Percentiles rank a stretch among this genome's conserved stretches.
Evolutionary conservation across 2,113 vertebrate genomes (phyloP).

Genomic region (Lathamus discolor): DNA sequence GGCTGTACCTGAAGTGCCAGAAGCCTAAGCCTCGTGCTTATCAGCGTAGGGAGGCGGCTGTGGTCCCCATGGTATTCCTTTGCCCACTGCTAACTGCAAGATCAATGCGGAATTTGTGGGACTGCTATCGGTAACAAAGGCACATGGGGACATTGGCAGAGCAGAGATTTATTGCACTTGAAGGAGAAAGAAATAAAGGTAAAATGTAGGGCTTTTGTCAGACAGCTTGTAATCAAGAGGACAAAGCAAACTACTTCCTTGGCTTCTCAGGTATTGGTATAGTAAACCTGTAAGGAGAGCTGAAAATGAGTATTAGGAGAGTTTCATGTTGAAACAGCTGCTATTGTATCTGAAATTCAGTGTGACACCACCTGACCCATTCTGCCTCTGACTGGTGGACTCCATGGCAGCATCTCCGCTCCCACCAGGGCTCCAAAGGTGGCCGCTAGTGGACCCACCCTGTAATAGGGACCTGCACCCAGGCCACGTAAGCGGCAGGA

Average conservation of each 20-base stretch:
- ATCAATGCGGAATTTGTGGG: rapidly evolving
- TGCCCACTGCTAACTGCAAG: neutral
- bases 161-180: neutral
- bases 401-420: neutral
- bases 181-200: neutral
- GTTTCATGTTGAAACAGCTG: neutral
- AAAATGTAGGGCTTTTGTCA: neutral
- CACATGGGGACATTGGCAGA: rapidly evolving
- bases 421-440: neutral
- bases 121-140: neutral
- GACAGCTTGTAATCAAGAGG: neutral
- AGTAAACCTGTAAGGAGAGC: neutral
- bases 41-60: neutral
- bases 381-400: neutral
- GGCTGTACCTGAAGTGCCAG: rapidly evolving
- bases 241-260: neutral
- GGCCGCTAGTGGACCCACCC: neutral
- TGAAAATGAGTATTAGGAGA: neutral
- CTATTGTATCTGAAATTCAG: neutral
- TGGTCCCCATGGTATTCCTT: rapidly evolving
- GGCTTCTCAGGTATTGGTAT: neutral
- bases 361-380: neutral
- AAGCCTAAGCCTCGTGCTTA: neutral
- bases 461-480: rapidly evolving
- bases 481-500: rapidly evolving